phyloP scores from a whole-genome alignment of 2,797 vertebrate species.

The Polyboroides typus region DNA sequence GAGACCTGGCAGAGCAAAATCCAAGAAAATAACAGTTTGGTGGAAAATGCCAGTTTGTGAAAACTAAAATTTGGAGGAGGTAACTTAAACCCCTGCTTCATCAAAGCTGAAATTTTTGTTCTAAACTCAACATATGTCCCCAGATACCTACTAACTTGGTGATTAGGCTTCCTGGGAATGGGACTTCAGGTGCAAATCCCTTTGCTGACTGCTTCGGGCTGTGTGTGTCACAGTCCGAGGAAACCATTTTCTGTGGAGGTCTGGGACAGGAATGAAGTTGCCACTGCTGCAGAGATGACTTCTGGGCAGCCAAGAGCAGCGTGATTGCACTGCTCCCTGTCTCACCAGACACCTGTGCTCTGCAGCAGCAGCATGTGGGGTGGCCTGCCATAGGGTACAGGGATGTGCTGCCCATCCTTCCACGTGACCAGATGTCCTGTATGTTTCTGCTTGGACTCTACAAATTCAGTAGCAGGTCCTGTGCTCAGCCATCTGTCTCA shows the following conservation, averaged over 20 bases:
- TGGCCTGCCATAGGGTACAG: fast-evolving
- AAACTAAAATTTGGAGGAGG: not conserved
- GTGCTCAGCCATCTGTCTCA: not conserved
- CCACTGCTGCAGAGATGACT: not conserved
- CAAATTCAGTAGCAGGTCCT: not conserved
- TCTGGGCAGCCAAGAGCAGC: not conserved
- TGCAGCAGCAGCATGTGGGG: not conserved
- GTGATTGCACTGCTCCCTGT: not conserved
- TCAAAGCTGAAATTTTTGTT: not conserved
- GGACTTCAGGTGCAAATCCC: not conserved
- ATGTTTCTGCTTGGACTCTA: not conserved
- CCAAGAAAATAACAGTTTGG: not conserved
- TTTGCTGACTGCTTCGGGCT: not conserved
- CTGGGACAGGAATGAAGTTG: not conserved
- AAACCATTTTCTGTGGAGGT: not conserved
- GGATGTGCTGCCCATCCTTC: not conserved
- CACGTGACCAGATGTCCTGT: fast-evolving
- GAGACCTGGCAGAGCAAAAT: not conserved
- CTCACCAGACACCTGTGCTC: not conserved
- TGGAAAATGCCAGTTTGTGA: not conserved
- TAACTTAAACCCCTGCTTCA: not conserved
- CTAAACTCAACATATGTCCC: not conserved
- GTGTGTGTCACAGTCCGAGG: not conserved
- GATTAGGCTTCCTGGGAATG: not conserved
- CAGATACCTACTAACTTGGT: not conserved